Evolutionary conservation across 37 sponge, comb jelly and placozoan species (phyloP), one percentile per base, ranked within the genome.

Genomic region (Halisarca cf. caerulea): DNA sequence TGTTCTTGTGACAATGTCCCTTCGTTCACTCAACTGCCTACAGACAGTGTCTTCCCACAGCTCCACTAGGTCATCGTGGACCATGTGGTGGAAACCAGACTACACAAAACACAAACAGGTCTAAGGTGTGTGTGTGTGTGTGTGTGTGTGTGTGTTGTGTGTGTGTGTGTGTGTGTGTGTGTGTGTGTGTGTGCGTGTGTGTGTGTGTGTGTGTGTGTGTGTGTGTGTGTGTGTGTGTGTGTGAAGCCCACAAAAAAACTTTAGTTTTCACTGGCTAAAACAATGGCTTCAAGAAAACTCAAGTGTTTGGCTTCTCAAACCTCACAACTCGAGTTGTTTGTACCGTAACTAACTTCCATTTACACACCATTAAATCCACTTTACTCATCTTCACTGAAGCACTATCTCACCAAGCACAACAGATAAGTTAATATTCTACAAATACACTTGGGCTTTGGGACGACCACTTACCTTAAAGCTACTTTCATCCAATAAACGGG

Each of bases 141-240:
- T 69, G 71, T 69, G 35, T 69, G 71, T 25, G 41, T 72, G 74
- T 38, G 41, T 72, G 43, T 72, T 72, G 74, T 38, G 41, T 38
- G 74, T 72, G 42, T 72, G 42, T 72, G 74, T 36, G 24, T 72
- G 74, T 72, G 42, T 72, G 74, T 72, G 24, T 72, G 74, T 72
- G 35, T 36, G 38, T 27, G 35, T 36, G 38, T 27, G 35, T 25
- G 24, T 72, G 74, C 17, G 51, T 47, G 51, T 47, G 51, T 47
- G 51, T 47, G 51, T 47, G 51, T 47, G 51, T 47, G 51, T 47
- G 51, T 47, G 51, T 47, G 51, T 47, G 51, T 47, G 51, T 47
- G 51, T 47, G 11, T 11, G 11, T 47, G 51, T 47, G 51, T 47
- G 11, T 47, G 51, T 47, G 51, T 14, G 11, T 47, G 51, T 47